Base-by-base conservation (phyloP, 53 echinoderm and acorn worm genomes). In the Astropecten irregularis region DNA sequence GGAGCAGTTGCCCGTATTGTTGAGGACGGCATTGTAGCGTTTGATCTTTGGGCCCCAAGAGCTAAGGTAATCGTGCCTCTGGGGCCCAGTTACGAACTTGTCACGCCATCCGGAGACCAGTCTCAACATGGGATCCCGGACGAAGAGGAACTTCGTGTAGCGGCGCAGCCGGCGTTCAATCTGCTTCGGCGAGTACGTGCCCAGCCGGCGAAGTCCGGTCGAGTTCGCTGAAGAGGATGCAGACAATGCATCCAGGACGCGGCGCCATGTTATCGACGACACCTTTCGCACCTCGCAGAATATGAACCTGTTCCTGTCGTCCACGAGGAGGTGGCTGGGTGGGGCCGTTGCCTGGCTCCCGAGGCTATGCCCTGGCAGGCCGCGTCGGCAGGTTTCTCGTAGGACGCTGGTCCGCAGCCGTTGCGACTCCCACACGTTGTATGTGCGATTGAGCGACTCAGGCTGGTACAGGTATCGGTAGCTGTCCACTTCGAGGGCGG, bases 231-330 rank as follows among this genome's bases (percentile, higher is more conserved):
- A 16, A 21, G 9, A 29, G 7, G 79, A 7, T 28, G 31, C 13
- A 11, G 74, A 29, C n/a, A 85, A 0, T 14, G 48, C 42, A 13
- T 58, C 64, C 37, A 85, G 49, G 26, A 73, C 67, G 8, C 52
- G 48, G 47, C 73, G 71, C 85, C 85, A 85, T 14, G 85, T 30
- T 11, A 73, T 85, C 23, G 72, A 85, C 0, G 85, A 71, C 62
- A 73, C 73, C 52, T 85, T 85, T 7, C 72, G 85, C 5, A 85
- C 73, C 61, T 72, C 61, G 51, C 85, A 85, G 73, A 85, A 85
- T 25, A 85, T 10, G 27, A 72, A 73, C 63, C 59, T 59, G 63
- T 63, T 62, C 23, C 36, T 46, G 37, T 85, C 85, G 65, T 73
- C 65, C 8, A 85, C 67, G 0, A 85, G 47, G 25, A 85, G 73